Evolutionary conservation across 2,888 invertebrate species (phyloP).

Genomic region (Bimastos eiseni): DNA sequence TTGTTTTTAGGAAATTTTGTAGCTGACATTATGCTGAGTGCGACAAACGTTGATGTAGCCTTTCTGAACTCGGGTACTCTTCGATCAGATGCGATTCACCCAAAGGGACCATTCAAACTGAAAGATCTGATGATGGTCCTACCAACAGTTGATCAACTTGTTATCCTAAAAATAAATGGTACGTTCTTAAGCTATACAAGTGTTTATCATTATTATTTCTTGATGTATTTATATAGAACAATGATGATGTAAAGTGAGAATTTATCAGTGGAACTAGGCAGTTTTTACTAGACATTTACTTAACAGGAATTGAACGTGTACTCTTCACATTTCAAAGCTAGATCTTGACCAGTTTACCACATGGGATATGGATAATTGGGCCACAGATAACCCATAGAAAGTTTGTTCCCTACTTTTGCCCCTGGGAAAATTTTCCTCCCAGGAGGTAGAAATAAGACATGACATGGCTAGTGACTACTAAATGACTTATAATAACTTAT

Average conservation of each 20-base stretch:
- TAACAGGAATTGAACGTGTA: no score
- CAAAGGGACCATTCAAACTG: constrained; percentile 81
- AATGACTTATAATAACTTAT: not conserved
- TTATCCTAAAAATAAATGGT: constrained; percentile 77
- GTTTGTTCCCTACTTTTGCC: no score
- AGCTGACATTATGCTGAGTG: constrained; percentile 71
- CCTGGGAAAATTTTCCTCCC: no score
- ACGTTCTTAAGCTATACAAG: constrained; percentile 53
- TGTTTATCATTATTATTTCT: not conserved
- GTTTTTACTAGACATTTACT: no score
- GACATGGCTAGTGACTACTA: not conserved
- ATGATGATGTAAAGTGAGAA: no score
- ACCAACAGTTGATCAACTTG: constrained; percentile 82
- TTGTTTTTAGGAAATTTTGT: constrained; percentile 66
- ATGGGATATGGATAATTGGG: no score
- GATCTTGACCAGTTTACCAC: no score
- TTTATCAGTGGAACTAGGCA: no score
- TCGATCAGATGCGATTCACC: constrained; percentile 76
- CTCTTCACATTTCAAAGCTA: no score
- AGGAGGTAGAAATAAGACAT: no score
- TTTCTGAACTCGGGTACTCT: constrained; percentile 86
- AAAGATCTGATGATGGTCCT: constrained; percentile 80
- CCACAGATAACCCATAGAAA: no score
- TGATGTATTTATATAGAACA: no score
- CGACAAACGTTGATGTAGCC: constrained; percentile 80